Evolutionary conservation across 1,140 invertebrate genomes (phyloP).

Genomic region (Maconellicoccus hirsutus): DNA sequence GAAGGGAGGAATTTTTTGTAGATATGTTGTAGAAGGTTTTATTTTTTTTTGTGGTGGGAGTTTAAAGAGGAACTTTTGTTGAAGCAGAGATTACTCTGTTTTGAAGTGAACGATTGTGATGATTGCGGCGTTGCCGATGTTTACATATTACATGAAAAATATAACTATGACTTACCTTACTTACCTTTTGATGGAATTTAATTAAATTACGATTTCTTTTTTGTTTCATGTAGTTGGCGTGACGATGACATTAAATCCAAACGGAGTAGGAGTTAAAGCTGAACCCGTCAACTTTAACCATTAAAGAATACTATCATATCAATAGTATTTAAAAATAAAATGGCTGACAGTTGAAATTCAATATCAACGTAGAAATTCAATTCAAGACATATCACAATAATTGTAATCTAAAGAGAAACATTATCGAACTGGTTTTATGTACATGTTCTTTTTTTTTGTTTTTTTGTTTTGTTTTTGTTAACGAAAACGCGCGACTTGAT

Average conservation of each 20-base stretch:
- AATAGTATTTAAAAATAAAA: no score
- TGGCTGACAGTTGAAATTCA: background rate
- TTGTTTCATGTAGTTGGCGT: constrained; percentile 30
- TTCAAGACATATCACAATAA: constrained; percentile 2
- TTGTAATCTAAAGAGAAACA: background rate
- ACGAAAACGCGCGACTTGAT: background rate
- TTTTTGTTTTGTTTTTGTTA: background rate
- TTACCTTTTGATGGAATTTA: no score
- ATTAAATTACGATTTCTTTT: background rate
- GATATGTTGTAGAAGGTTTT: no score
- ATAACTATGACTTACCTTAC: no score
- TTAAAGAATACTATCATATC: background rate
- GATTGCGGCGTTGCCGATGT: no score
- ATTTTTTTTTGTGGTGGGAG: no score
- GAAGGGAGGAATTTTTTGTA: no score
- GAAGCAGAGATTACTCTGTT: no score
- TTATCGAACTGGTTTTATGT: background rate
- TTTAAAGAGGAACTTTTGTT: no score
- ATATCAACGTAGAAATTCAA: background rate
- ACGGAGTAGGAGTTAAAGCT: constrained; percentile 33
- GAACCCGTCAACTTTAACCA: constrained; percentile 29
- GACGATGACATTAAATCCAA: constrained; percentile 33
- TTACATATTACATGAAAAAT: no score
- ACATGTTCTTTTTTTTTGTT: background rate
- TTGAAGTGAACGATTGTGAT: no score